A percentile compares a stretch with the other conserved stretches of the same genome.
Conservation (phyloP, 2,888 invertebrate species). For the Drosophila neutralis region DNA sequence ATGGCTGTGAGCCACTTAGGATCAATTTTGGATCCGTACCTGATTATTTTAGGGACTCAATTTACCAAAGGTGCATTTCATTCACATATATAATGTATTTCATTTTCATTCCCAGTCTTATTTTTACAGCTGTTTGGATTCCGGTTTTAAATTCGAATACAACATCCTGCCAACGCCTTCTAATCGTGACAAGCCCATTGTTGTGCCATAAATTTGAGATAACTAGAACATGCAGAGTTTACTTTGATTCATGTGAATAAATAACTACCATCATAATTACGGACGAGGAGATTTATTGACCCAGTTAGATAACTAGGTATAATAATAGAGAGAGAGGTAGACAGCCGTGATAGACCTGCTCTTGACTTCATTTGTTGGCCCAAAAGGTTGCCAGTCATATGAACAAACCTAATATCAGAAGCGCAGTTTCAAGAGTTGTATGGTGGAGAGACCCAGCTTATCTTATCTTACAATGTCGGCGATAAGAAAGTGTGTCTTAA, state of each 20-base stretch:
- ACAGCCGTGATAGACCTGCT: background rate
- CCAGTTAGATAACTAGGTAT: slow-evolving; percentile 37
- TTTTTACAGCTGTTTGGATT: slow-evolving; percentile 2
- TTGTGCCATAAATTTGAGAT: slow-evolving; percentile 7
- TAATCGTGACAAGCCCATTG: slow-evolving; percentile 5
- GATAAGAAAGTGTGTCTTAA: slow-evolving; percentile 29
- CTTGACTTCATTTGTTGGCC: slow-evolving; percentile 1
- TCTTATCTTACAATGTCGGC: slow-evolving; percentile 23
- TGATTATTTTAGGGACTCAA: background rate
- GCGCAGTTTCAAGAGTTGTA: slow-evolving; percentile 7
- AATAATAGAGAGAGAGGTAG: background rate
- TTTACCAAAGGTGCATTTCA: background rate
- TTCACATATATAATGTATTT: background rate
- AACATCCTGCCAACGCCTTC: background rate
- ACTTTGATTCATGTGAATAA: slow-evolving; percentile 31
- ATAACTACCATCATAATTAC: slow-evolving; percentile 7
- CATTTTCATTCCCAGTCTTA: background rate
- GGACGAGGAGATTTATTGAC: slow-evolving; percentile 14
- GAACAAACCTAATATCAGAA: background rate
- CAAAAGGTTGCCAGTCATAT: slow-evolving; percentile 17
- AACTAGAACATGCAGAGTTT: background rate
- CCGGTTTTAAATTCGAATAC: background rate
- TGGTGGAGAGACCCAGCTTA: background rate
- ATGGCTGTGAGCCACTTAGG: too few relatives aligned
- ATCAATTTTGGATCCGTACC: background rate